phyloP scores from a whole-genome alignment of 1,140 invertebrate genomes.

The Drosophila bifasciata region DNA sequence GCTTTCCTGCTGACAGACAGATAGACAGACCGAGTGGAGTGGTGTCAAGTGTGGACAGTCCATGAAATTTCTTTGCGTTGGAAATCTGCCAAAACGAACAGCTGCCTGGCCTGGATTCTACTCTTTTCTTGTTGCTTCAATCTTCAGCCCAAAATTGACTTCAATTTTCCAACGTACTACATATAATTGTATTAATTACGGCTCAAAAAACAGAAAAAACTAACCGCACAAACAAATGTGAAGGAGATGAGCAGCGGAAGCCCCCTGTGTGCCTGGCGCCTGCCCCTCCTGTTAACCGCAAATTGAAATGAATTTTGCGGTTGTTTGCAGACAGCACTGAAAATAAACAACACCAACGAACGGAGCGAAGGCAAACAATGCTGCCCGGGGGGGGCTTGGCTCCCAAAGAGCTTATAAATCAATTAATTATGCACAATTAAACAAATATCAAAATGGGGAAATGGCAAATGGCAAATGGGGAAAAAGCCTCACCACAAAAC shows the following conservation, averaged over 20 bases:
- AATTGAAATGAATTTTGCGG: constrained; percentile 60
- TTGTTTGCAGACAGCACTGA: constrained; percentile 17
- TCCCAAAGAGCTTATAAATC: constrained; percentile 29
- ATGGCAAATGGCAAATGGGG: background rate
- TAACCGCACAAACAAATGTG: constrained; percentile 37
- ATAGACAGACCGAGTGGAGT: background rate
- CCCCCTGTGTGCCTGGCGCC: constrained; percentile 25
- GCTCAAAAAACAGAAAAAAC: background rate
- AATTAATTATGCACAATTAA: constrained; percentile 59
- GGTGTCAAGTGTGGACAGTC: no score
- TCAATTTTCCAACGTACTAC: constrained; percentile 3
- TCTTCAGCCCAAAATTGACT: constrained; percentile 14
- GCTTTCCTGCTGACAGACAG: constrained; percentile 15
- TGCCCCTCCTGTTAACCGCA: constrained; percentile 26
- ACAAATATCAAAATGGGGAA: constrained; percentile 31
- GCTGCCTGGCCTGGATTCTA: no score
- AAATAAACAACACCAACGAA: background rate
- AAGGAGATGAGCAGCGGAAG: background rate
- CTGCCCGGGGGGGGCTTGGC: background rate
- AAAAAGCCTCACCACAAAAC: background rate
- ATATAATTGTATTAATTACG: constrained; percentile 58
- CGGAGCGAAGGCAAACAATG: constrained; percentile 11
- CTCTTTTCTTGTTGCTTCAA: no score
- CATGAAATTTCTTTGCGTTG: no score
- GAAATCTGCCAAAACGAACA: no score